Conservation (phyloP, 2,113 vertebrate species). For the Ia io region DNA sequence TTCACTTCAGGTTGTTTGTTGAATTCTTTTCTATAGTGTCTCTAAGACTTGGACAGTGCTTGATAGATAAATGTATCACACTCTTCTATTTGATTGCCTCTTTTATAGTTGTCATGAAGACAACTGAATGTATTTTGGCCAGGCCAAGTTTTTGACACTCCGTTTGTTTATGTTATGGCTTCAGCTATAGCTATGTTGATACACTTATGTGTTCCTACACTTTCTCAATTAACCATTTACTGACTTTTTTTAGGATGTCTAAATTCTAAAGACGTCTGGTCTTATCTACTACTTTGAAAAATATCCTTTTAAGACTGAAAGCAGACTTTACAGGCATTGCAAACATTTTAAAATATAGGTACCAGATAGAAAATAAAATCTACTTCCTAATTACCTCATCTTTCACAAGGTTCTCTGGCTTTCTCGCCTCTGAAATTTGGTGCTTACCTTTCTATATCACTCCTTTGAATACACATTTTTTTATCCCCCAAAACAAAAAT, state of each 20-base stretch:
- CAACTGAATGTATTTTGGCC: not conserved
- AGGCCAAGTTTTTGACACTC: not conserved
- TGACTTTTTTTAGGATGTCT: not conserved
- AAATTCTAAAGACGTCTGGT: not conserved
- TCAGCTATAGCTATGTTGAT: not conserved
- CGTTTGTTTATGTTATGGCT: not conserved
- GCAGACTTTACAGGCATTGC: not conserved
- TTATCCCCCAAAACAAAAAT: not conserved
- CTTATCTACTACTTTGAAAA: not conserved
- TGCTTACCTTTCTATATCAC: not conserved
- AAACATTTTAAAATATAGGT: not conserved
- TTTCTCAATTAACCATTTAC: not conserved
- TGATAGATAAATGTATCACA: not conserved
- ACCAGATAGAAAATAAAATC: not conserved
- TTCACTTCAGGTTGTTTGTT: not conserved
- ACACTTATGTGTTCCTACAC: not conserved
- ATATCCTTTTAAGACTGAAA: not conserved
- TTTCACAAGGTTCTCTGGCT: not conserved
- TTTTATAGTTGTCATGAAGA: not conserved
- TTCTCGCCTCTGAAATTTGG: not conserved
- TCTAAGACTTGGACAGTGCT: not conserved
- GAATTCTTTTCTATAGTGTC: not conserved
- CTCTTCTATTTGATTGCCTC: not conserved
- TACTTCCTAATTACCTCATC: no score
- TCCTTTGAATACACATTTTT: not conserved